Evolutionary conservation across 2,797 vertebrate genomes (phyloP), one percentile per base, ranked within the genome.

Genomic region (Gambelia wislizenii): DNA sequence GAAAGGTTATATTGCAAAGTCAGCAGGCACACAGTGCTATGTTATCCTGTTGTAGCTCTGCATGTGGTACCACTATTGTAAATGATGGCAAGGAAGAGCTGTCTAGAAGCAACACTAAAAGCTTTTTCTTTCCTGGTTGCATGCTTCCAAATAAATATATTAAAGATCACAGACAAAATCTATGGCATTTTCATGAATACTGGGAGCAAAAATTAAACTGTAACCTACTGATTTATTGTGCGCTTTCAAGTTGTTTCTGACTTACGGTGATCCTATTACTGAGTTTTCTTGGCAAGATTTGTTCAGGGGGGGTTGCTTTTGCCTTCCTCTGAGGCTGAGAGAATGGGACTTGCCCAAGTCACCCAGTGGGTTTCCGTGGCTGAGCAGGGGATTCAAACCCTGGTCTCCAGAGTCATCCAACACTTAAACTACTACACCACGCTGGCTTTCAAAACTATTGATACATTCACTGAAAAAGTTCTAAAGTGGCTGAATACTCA

Each of bases 401-500:
- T 59, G 49, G 49, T 59, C 56, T 59, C 20, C 20, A 22, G 59
- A 20, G 6, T 61, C 59, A 22, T 61, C 4, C 5, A 61, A 61
- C 22, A 20, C 18, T 59, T 59, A 22, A 59, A 59, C 10, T 20
- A 61, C 59, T 61, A 22, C 20, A 22, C 59, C 59, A 25, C 22
- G 20, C 59, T 61, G 4, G 33, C 64, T 33, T 9, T 33, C 9
- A 33, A 33, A 67, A 3, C 1, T 67, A 33, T 9, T 33, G 64
- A 67, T 67, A n/a, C 30, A 75, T 33, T 25, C 33, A 52, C 25
- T 74, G 18, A 91, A 89, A 78, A 61, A 6, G 0, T 2, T 1
- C 7, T 80, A 88, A 59, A 74, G 0, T 59, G 85, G 59, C 90
- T 64, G 84, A 91, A 59, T 89, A 96, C 97, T 91, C 96, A 99